A percentile compares a stretch with the other conserved stretches of the same genome.
phyloP scores from a whole-genome alignment of 64 coral and sea anemone species.

The Hydrozoanthus tunicans region DNA sequence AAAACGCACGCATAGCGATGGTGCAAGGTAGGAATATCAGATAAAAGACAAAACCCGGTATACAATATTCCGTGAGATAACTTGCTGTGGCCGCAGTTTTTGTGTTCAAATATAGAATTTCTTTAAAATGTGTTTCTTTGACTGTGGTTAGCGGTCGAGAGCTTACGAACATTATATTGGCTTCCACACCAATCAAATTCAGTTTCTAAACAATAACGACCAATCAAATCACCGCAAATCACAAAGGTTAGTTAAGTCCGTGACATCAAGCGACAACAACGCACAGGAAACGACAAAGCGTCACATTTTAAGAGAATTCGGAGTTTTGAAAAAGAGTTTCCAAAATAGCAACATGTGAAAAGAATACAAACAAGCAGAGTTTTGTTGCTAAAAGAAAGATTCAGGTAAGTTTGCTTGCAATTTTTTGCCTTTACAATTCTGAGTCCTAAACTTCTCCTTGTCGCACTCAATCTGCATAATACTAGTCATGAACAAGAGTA shows the following conservation, averaged over 20 bases:
- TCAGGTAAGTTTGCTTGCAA: constrained; percentile 18
- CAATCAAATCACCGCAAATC: background rate
- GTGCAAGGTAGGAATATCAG: too few relatives aligned
- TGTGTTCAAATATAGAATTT: too few relatives aligned
- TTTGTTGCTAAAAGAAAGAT: background rate
- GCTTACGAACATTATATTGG: constrained; percentile 18
- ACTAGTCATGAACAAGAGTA: background rate
- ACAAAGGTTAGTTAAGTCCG: background rate
- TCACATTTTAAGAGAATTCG: background rate
- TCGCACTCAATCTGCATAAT: background rate
- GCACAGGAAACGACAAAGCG: constrained; percentile 28
- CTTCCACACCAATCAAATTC: constrained; percentile 24
- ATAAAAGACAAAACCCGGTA: too few relatives aligned
- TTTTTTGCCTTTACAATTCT: background rate
- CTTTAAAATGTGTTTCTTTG: too few relatives aligned
- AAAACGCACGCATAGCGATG: too few relatives aligned
- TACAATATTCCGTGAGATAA: too few relatives aligned
- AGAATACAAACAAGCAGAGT: background rate
- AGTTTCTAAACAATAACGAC: background rate
- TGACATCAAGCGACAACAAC: constrained; percentile 66
- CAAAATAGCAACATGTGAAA: background rate
- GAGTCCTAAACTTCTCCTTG: background rate
- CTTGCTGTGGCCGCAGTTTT: too few relatives aligned
- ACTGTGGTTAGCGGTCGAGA: background rate
- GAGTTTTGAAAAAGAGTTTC: background rate